Evolutionary conservation across 1,140 invertebrate species (phyloP).

Genomic region (Heliconius himera): DNA sequence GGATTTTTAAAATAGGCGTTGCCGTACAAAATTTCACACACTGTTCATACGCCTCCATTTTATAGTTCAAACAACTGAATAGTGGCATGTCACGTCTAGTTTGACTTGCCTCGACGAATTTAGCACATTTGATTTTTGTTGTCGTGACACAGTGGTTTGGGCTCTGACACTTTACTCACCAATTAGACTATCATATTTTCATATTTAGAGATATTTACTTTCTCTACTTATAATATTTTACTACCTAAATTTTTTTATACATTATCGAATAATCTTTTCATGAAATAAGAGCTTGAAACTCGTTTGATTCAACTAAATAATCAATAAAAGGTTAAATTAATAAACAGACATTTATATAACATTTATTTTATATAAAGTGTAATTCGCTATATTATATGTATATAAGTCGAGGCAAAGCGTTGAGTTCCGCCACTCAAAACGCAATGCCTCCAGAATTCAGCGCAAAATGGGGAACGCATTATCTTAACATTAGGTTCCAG

Average conservation of each 20-base stretch:
- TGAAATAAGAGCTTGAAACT: too few relatives aligned
- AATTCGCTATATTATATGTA: too few relatives aligned
- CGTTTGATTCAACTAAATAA: neutral
- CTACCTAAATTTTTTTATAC: too few relatives aligned
- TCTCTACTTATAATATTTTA: neutral
- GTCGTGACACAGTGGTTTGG: constrained; percentile 63
- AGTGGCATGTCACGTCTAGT: constrained; percentile 67
- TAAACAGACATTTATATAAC: neutral
- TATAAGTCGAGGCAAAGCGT: too few relatives aligned
- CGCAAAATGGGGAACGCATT: too few relatives aligned
- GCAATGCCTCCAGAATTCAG: too few relatives aligned
- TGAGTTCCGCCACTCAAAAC: too few relatives aligned
- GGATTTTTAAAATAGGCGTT: too few relatives aligned
- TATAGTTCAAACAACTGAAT: constrained; percentile 64
- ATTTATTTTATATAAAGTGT: too few relatives aligned
- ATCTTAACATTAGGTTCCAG: too few relatives aligned
- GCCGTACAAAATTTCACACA: neutral
- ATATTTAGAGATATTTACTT: constrained; percentile 33
- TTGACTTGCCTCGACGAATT: constrained; percentile 64
- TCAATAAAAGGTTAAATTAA: neutral
- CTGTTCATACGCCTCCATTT: neutral
- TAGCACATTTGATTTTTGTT: constrained; percentile 67
- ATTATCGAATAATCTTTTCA: too few relatives aligned
- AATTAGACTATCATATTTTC: constrained; percentile 75
- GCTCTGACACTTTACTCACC: constrained; percentile 63